These are phyloP conservation scores for Brachionus angularis DNA, from an alignment of 1,140 invertebrate species.

Conservation along the genomic window DNA sequence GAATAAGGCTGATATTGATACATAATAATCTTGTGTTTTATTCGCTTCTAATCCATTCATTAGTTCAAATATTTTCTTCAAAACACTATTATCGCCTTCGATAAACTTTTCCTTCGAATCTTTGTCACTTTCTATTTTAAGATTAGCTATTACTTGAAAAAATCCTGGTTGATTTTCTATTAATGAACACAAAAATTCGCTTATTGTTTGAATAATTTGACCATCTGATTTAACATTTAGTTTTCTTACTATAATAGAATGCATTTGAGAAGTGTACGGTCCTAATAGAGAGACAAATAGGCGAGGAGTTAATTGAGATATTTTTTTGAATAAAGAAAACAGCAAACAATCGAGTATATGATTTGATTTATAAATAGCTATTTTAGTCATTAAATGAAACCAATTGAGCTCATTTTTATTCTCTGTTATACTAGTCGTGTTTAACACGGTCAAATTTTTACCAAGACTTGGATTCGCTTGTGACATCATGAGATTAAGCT, in stretches of 20 bases:
- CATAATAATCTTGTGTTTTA: neutral
- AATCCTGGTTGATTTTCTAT: slow-evolving; percentile 34
- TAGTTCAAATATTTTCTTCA: neutral
- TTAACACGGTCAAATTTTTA: slow-evolving; percentile 9
- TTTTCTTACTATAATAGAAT: neutral
- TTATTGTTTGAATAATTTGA: neutral
- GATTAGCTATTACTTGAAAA: slow-evolving; percentile 7
- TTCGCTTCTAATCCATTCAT: neutral
- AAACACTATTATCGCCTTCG: neutral
- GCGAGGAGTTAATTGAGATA: slow-evolving; percentile 23
- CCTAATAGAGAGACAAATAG: slow-evolving; percentile 32
- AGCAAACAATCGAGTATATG: slow-evolving; percentile 1
- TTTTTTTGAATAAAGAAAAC: slow-evolving; percentile 29
- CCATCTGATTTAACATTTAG: neutral
- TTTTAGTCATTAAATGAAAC: slow-evolving; percentile 32
- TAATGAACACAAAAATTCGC: slow-evolving; percentile 24
- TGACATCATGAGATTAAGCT: slow-evolving; percentile 19
- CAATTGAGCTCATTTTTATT: slow-evolving; percentile 30
- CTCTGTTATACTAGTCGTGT: neutral
- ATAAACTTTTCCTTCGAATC: slow-evolving; percentile 9
- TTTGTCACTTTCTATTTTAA: neutral
- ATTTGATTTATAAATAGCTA: slow-evolving; percentile 23
- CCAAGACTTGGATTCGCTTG: slow-evolving; percentile 14
- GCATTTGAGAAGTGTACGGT: neutral
- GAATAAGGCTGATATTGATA: neutral